Conservation (phyloP, 2,888 invertebrate genomes). For the Parasteatoda lunata region DNA sequence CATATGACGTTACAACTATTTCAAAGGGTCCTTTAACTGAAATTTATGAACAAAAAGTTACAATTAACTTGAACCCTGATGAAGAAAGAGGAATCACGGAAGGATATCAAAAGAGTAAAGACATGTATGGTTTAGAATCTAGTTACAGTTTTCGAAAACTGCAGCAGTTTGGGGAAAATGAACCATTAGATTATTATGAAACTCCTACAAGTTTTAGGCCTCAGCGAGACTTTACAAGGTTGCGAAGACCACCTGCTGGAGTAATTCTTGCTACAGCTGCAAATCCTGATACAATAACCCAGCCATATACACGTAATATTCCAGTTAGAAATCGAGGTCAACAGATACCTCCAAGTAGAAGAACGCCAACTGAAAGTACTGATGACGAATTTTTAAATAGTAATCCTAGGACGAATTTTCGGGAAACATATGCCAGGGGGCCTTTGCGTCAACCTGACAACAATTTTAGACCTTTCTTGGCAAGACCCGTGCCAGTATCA, state of each 20-base stretch:
- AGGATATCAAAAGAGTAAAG: slow-evolving; percentile 37
- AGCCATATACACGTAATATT: slow-evolving; percentile 15
- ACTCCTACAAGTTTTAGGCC: slow-evolving; percentile 47
- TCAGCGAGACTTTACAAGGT: slow-evolving; percentile 65
- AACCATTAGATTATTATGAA: slow-evolving; percentile 11
- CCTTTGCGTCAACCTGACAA: slow-evolving; percentile 28
- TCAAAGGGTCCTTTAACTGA: slow-evolving; percentile 70
- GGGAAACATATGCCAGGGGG: slow-evolving; percentile 22
- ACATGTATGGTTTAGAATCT: slow-evolving; percentile 63
- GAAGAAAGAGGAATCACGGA: slow-evolving; percentile 33
- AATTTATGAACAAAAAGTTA: slow-evolving; percentile 69
- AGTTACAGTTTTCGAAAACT: slow-evolving; percentile 67
- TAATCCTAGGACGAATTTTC: slow-evolving; percentile 25
- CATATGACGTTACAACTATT: slow-evolving; percentile 69
- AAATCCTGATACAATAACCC: slow-evolving; percentile 17
- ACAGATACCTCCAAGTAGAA: slow-evolving; percentile 17
- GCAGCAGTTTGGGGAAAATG: slow-evolving; percentile 68
- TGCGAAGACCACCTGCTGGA: slow-evolving; percentile 54
- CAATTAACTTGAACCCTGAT: slow-evolving; percentile 43
- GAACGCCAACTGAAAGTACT: slow-evolving; percentile 9
- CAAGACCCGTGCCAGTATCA: slow-evolving; percentile 19
- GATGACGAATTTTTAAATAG: neutral
- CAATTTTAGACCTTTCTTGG: slow-evolving; percentile 37
- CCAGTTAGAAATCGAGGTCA: slow-evolving; percentile 21
- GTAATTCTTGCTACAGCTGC: slow-evolving; percentile 44